Evolutionary conservation across 1,140 invertebrate species (phyloP).

Genomic region (Megalonaias nervosa): DNA sequence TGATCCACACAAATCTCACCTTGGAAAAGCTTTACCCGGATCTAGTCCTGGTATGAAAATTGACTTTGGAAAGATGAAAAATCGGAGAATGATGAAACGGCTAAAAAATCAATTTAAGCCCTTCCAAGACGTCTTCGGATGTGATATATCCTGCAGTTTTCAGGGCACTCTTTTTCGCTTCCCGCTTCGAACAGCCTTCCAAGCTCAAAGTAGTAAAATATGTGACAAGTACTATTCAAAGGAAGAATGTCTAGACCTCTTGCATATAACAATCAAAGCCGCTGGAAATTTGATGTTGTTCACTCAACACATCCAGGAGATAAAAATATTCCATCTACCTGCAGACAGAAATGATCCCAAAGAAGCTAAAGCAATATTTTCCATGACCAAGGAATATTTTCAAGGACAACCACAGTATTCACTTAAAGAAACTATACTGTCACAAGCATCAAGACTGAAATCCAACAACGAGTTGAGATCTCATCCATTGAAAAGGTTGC

Average conservation of each 20-base stretch:
- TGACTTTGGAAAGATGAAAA: slow-evolving; percentile 40
- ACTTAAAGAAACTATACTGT: slow-evolving; percentile 4
- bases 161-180: slow-evolving; percentile 56
- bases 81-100: slow-evolving; percentile 32
- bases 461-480: neutral
- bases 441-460: neutral
- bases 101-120: slow-evolving; percentile 55
- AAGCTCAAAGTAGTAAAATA: slow-evolving; percentile 51
- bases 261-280: slow-evolving; percentile 37
- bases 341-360: slow-evolving; percentile 3
- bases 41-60: slow-evolving; percentile 20
- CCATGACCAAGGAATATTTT: neutral
- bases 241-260: slow-evolving; percentile 37
- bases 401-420: neutral
- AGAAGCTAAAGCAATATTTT: slow-evolving; percentile 3
- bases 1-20: slow-evolving; percentile 59
- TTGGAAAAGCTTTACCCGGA: slow-evolving; percentile 33
- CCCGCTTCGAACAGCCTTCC: slow-evolving; percentile 49
- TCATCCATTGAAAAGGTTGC: neutral
- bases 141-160: slow-evolving; percentile 34
- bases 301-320: slow-evolving; percentile 48
- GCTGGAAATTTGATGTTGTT: slow-evolving; percentile 51
- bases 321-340: slow-evolving; percentile 46
- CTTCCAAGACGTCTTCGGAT: slow-evolving; percentile 51
- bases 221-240: slow-evolving; percentile 42